phyloP scores from a whole-genome alignment of 1,140 invertebrate species.

The Muscidifurax raptorellus region DNA sequence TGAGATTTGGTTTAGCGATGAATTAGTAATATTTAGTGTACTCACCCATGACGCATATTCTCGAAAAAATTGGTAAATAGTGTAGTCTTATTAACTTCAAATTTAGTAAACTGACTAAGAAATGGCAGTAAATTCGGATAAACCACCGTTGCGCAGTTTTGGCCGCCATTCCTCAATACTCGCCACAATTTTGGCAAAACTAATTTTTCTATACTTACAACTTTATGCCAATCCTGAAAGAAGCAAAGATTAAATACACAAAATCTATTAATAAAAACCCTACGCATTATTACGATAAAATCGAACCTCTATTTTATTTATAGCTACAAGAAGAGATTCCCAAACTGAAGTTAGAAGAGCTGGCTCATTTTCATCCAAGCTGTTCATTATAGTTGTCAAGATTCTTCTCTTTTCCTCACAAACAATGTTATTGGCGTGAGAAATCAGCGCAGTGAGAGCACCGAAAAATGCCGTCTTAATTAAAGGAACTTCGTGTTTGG shows the following conservation, averaged over 20 bases:
- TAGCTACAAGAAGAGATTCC: conserved; percentile 80
- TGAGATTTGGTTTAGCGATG: not conserved
- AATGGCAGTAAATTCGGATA: conserved; percentile 86
- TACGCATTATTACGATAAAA: conserved; percentile 60
- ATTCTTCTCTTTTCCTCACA: conserved; percentile 77
- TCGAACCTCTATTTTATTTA: conserved; percentile 78
- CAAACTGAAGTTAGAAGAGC: conserved; percentile 81
- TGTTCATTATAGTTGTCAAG: conserved; percentile 79
- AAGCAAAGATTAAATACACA: conserved; percentile 40
- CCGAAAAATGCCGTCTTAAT: conserved; percentile 82
- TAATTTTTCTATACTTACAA: conserved; percentile 82
- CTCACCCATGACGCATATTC: conserved; percentile 80
- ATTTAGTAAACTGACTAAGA: conserved; percentile 81
- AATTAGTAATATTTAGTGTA: not conserved
- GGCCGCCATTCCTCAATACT: conserved; percentile 81
- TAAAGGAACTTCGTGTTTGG: conserved; percentile 76
- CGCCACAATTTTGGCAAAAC: conserved; percentile 83
- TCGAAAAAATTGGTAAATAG: conserved; percentile 83
- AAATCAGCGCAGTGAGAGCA: conserved; percentile 79
- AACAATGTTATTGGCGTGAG: conserved; percentile 73
- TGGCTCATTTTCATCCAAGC: conserved; percentile 84
- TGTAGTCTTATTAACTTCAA: conserved; percentile 74
- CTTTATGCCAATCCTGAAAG: conserved; percentile 81
- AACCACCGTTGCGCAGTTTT: conserved; percentile 82
- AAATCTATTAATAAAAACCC: conserved; percentile 14